These are phyloP conservation scores for Orthonyx spaldingii DNA, from an alignment of 2,113 vertebrate species.

Conservation along the genomic window DNA sequence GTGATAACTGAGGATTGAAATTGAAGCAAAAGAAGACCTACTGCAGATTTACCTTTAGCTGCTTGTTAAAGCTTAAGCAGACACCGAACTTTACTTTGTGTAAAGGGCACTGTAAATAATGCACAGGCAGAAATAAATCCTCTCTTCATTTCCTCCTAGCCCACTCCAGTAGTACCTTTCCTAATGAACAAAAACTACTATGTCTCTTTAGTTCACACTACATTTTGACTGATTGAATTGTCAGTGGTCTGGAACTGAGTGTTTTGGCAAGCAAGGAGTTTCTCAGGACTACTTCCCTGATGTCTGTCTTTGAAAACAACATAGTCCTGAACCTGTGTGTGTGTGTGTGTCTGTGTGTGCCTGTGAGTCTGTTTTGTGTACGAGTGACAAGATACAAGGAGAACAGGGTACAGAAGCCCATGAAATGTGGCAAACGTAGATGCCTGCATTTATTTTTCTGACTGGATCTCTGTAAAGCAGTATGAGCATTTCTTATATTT, in stretches of 20 bases:
- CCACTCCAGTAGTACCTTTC: background rate
- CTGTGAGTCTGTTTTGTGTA: background rate
- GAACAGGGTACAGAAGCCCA: background rate
- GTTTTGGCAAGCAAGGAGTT: background rate
- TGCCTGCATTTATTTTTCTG: background rate
- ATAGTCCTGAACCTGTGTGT: background rate
- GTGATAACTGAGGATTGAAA: background rate
- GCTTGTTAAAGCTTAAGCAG: conserved; percentile 15
- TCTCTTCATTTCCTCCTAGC: background rate
- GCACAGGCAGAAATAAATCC: background rate
- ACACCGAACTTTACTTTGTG: conserved; percentile 62
- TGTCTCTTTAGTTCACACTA: background rate
- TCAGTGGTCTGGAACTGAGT: background rate
- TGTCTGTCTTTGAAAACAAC: background rate
- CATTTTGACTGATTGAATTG: background rate
- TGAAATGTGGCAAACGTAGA: conserved; percentile 22
- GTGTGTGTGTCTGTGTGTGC: background rate
- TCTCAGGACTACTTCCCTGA: background rate
- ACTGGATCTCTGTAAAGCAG: background rate
- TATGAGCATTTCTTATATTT: background rate
- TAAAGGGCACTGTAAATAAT: conserved; percentile 45
- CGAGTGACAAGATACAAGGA: background rate
- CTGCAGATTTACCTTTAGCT: background rate
- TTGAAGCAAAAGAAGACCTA: background rate
- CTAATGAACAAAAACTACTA: background rate